A percentile compares a stretch with the other conserved stretches of the same genome.
Conservation (phyloP, 2,113 vertebrate genomes). For the Bubo scandiacus region DNA sequence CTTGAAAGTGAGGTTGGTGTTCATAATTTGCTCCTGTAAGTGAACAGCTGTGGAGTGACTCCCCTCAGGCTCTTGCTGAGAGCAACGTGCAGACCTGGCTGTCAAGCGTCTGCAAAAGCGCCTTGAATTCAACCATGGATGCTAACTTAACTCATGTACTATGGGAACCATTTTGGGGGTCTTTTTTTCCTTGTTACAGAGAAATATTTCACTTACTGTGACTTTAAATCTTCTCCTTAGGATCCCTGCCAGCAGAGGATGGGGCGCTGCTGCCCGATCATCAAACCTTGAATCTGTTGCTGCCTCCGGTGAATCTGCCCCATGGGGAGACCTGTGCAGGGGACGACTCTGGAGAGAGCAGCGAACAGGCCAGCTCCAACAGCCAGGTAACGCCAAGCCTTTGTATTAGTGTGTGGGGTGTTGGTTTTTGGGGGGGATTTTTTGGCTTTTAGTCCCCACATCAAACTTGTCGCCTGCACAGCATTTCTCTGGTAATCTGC, state of each 20-base stretch:
- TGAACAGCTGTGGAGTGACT: background rate
- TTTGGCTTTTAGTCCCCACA: background rate
- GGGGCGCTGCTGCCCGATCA: fast-evolving
- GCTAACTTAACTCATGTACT: background rate
- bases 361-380: background rate
- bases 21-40: background rate
- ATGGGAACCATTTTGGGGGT: fast-evolving
- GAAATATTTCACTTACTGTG: background rate
- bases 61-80: background rate
- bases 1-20: background rate
- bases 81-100: fast-evolving
- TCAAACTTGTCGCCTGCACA: fast-evolving
- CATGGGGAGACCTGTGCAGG: fast-evolving
- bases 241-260: background rate
- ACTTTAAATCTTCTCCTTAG: background rate
- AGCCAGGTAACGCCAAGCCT: constrained; percentile 54
- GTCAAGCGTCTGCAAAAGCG: fast-evolving
- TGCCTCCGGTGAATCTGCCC: background rate
- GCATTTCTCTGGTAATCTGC: background rate
- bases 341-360: background rate
- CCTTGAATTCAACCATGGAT: background rate
- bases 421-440: fast-evolving
- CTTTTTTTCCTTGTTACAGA: background rate
- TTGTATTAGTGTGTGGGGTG: fast-evolving
- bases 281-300: background rate